A percentile compares a stretch with the other conserved stretches of the same genome.
Evolutionary conservation across 2,888 invertebrate species (phyloP).

Genomic region (Polylopha cassiicola): DNA sequence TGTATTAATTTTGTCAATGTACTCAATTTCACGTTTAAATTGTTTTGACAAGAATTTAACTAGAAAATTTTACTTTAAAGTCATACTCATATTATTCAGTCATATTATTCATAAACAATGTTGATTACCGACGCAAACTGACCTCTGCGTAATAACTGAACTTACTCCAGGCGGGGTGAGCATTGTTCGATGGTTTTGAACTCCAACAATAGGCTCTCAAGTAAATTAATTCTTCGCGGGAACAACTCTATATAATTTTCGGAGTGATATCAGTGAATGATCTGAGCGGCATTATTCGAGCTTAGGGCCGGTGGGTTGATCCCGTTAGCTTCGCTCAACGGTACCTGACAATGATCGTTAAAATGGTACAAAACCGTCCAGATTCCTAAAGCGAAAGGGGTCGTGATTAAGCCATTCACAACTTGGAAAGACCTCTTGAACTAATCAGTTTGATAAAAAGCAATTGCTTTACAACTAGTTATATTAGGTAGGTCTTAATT

Average conservation of each 20-base stretch:
- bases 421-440: background rate
- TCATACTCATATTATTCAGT: no score
- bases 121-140: constrained; percentile 6
- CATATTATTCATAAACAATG: constrained; percentile 15
- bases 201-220: constrained; percentile 6
- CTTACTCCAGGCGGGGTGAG: constrained; percentile 6
- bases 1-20: no score
- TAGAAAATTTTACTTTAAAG: no score
- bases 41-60: no score
- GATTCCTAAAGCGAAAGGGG: constrained; percentile 26
- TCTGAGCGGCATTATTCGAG: constrained; percentile 35
- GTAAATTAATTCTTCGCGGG: constrained; percentile 12
- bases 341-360: constrained; percentile 53
- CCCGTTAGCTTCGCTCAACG: constrained; percentile 58
- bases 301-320: constrained; percentile 52
- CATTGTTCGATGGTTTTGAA: constrained; percentile 10
- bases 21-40: no score
- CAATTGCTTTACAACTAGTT: no score
- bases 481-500: no score
- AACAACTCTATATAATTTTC: constrained; percentile 31
- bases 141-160: constrained; percentile 10
- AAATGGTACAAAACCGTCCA: constrained; percentile 42
- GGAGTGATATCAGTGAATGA: constrained; percentile 41
- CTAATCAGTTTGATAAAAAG: no score
- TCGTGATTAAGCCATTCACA: constrained; percentile 2